phyloP scores from a whole-genome alignment of 2,113 vertebrate species.

The Silurus meridionalis region DNA sequence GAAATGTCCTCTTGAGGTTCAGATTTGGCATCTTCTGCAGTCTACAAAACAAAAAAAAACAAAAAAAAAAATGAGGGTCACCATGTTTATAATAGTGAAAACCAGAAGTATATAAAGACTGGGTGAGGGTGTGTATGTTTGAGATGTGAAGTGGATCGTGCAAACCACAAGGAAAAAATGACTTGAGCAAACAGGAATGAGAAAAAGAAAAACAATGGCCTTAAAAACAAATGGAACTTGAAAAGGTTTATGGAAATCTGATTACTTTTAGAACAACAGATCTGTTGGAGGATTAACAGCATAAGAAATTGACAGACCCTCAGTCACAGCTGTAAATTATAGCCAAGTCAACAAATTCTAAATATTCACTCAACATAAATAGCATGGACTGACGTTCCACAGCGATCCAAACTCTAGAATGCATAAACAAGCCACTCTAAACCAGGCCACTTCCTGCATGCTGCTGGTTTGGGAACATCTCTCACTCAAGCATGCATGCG shows the following conservation, averaged over 20 bases:
- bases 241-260: neutral
- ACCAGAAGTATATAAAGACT: neutral
- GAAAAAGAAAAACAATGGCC: constrained; percentile 6
- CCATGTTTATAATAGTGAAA: neutral
- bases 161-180: neutral
- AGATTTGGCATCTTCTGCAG: constrained; percentile 42
- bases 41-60: constrained; percentile 17
- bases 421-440: neutral
- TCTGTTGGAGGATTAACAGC: neutral
- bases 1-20: constrained; percentile 26
- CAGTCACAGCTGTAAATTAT: neutral
- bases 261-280: neutral
- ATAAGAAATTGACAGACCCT: neutral
- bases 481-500: constrained; percentile 16
- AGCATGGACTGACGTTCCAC: neutral
- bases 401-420: neutral
- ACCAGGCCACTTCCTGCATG: neutral
- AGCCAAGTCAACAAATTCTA: neutral
- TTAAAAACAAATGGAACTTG: neutral
- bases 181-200: constrained; percentile 5
- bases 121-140: neutral
- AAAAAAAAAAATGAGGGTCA: neutral
- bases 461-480: neutral
- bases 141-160: constrained; percentile 9
- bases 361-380: neutral